Percentiles rank a stretch among this genome's conserved stretches.
Evolutionary conservation across 2,113 vertebrate genomes (phyloP).

Genomic region (Alectura lathami): DNA sequence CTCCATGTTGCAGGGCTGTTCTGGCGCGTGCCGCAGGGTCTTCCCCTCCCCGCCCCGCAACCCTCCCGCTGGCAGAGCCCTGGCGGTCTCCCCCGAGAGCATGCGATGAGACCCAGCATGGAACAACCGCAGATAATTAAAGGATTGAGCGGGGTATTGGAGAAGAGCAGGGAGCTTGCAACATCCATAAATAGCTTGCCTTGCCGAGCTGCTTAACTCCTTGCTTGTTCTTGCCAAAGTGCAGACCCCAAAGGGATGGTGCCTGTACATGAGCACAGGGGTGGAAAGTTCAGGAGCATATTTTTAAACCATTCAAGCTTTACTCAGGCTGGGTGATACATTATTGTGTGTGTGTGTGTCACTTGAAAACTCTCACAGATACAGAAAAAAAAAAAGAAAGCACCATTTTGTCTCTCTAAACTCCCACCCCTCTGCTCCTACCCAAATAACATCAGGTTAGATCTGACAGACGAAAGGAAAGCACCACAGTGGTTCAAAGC

Average conservation of each 20-base stretch:
- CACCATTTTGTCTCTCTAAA: not conserved
- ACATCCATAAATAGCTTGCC: slow-evolving; percentile 62
- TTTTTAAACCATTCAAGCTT: slow-evolving; percentile 54
- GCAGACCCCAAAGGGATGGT: slow-evolving; percentile 61
- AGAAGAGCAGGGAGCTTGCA: slow-evolving; percentile 37
- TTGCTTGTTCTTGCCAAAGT: slow-evolving; percentile 54
- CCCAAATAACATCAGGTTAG: not conserved
- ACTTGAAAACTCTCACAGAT: slow-evolving; percentile 8
- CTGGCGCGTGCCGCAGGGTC: fast-evolving
- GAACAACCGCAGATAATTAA: slow-evolving; percentile 70
- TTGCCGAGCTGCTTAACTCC: slow-evolving; percentile 61
- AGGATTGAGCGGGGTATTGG: slow-evolving; percentile 44
- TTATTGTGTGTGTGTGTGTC: slow-evolving; percentile 30
- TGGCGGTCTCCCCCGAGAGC: not conserved
- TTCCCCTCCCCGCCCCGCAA: not conserved
- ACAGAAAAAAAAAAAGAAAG: not conserved
- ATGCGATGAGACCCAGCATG: slow-evolving; percentile 3
- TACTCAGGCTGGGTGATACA: slow-evolving; percentile 3
- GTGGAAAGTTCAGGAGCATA: slow-evolving; percentile 54
- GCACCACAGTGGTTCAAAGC: not conserved
- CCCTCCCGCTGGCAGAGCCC: slow-evolving; percentile 8
- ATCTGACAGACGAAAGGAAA: not conserved
- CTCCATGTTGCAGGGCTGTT: not conserved
- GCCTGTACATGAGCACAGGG: slow-evolving; percentile 22
- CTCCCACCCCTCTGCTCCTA: slow-evolving; percentile 32